Conservation (phyloP, 1,140 invertebrate species). For the Megalonaias nervosa region DNA sequence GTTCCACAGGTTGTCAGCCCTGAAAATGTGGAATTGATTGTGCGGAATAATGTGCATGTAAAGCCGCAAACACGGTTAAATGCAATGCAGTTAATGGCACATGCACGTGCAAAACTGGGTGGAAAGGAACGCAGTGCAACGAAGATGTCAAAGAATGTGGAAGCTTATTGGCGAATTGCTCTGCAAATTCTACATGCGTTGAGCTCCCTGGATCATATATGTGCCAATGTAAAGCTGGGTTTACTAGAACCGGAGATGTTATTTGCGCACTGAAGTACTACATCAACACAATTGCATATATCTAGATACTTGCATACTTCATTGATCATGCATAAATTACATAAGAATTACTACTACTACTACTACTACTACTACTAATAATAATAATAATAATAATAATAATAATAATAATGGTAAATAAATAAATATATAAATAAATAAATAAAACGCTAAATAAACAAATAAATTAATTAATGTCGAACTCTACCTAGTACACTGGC, state of each 20-base stretch:
- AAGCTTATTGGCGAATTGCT: too few relatives aligned
- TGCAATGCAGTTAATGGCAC: conserved; percentile 17
- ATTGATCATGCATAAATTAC: too few relatives aligned
- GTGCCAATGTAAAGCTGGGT: conserved; percentile 35
- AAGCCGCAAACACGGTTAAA: background rate
- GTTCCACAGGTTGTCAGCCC: conserved; percentile 22
- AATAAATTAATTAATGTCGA: too few relatives aligned
- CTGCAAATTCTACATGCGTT: conserved; percentile 9
- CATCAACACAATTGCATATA: too few relatives aligned
- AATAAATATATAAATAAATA: too few relatives aligned
- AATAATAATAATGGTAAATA: too few relatives aligned
- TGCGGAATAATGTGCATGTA: conserved; percentile 12
- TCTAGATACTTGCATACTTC: too few relatives aligned
- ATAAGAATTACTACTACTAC: too few relatives aligned
- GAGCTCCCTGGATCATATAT: conserved; percentile 26
- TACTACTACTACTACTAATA: too few relatives aligned
- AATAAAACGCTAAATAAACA: too few relatives aligned
- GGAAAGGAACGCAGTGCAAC: conserved; percentile 14
- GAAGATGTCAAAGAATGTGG: conserved; percentile 25
- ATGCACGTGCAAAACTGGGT: conserved; percentile 32
- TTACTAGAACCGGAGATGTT: background rate
- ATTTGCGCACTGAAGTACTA: conserved; percentile 20
- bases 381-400: too few relatives aligned
- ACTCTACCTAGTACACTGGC: too few relatives aligned
- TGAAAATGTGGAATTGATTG: conserved; percentile 28